Evolutionary conservation across 2,113 vertebrate species (phyloP).

Genomic region (Syngnathus typhle): DNA sequence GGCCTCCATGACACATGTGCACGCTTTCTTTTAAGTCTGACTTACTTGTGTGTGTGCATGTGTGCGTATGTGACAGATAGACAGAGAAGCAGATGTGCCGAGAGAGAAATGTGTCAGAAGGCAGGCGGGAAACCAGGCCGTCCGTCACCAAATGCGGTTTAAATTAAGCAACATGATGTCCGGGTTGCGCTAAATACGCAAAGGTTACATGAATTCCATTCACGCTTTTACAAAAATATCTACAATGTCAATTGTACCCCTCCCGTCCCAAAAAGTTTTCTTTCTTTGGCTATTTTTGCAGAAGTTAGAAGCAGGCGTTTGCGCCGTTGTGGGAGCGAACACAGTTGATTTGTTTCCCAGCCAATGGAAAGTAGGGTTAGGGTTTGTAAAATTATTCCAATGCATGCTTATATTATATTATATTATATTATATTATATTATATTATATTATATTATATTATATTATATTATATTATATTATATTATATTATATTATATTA

Average conservation of each 20-base stretch:
- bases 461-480: too few species aligned
- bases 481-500: too few species aligned
- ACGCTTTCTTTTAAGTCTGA: constrained; percentile 78
- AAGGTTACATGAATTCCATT: background rate
- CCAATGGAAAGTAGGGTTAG: too few species aligned
- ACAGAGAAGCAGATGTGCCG: constrained; percentile 46
- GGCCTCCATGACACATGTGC: constrained; percentile 62
- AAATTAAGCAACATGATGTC: constrained; percentile 26
- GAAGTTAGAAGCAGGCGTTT: too few species aligned
- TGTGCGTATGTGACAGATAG: constrained; percentile 7
- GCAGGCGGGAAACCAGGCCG: constrained; percentile 59
- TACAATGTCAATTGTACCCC: background rate
- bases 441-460: too few species aligned
- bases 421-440: too few species aligned
- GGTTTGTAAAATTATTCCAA: too few species aligned
- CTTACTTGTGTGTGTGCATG: constrained; percentile 62
- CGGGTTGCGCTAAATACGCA: constrained; percentile 19
- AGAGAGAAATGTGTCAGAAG: constrained; percentile 65
- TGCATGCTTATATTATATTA: too few species aligned
- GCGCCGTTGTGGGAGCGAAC: too few species aligned
- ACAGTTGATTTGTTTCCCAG: too few species aligned
- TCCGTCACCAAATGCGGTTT: constrained; percentile 36
- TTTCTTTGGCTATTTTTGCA: too few species aligned
- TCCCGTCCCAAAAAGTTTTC: too few species aligned
- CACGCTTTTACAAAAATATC: background rate